Conservation (phyloP, 2,888 invertebrate genomes). For the Agrochola lota region DNA sequence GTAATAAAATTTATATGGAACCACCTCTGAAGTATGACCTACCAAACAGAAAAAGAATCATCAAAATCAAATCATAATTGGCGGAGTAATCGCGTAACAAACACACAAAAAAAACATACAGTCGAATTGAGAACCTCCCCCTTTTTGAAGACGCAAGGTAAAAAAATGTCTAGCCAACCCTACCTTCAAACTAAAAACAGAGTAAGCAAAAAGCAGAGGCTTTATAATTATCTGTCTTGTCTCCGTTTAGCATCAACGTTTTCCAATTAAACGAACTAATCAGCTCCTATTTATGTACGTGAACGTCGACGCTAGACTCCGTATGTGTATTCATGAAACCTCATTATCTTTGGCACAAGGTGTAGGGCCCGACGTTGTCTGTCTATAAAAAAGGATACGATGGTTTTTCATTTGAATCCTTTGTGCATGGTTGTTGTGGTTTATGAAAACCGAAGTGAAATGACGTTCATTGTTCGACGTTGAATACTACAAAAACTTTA, state of each 20-base stretch:
- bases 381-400: background rate
- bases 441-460: background rate
- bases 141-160: too few species aligned
- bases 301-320: conserved; percentile 45
- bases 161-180: background rate
- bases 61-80: too few species aligned
- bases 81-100: too few species aligned
- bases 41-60: background rate
- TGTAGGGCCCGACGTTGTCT: conserved; percentile 4
- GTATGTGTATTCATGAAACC: conserved; percentile 58
- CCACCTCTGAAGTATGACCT: too few species aligned
- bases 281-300: conserved; percentile 59
- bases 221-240: conserved; percentile 57
- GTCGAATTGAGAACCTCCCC: too few species aligned
- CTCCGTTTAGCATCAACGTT: conserved; percentile 56
- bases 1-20: too few species aligned
- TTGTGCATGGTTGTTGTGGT: background rate
- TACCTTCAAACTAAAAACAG: background rate
- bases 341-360: conserved; percentile 49
- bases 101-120: too few species aligned
- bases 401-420: conserved; percentile 13
- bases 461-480: background rate
- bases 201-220: conserved; percentile 34
- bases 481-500: background rate
- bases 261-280: conserved; percentile 67